A percentile compares a stretch with the other conserved stretches of the same genome.
Conservation (phyloP, 2,113 vertebrate species). For the Pseudonaja textilis region DNA sequence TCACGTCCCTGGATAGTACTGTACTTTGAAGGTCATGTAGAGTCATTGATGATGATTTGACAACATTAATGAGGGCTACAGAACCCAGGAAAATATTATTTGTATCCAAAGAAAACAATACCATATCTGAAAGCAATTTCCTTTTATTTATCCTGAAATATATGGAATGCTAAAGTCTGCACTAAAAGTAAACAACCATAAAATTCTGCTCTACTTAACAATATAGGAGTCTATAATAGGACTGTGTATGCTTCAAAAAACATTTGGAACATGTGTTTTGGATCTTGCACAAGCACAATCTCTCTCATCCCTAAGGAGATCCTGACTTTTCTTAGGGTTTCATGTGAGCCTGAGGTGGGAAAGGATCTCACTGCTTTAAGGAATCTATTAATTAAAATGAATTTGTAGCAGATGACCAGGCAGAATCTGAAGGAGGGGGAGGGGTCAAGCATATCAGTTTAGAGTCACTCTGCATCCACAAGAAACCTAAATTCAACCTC, state of each 20-base stretch:
- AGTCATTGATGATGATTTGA: not conserved
- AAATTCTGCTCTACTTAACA: not conserved
- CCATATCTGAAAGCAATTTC: not conserved
- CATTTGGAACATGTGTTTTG: not conserved
- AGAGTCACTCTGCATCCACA: not conserved
- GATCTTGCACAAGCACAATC: not conserved
- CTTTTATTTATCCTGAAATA: not conserved
- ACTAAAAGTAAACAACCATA: not conserved
- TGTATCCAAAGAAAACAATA: not conserved
- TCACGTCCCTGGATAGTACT: not conserved
- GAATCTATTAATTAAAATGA: not conserved
- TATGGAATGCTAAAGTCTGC: not conserved
- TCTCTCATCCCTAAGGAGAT: not conserved
- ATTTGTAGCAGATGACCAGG: not conserved
- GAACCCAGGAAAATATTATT: too few species aligned
- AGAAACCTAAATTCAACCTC: not conserved
- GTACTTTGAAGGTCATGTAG: constrained; percentile 7
- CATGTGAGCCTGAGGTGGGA: not conserved
- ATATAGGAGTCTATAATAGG: not conserved
- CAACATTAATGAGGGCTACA: not conserved
- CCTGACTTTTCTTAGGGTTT: not conserved
- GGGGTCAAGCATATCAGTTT: not conserved
- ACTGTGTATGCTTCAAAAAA: not conserved
- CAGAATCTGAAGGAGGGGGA: not conserved
- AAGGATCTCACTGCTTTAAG: not conserved